Percentiles rank a stretch among this genome's conserved stretches.
Conservation (phyloP, 92 coral and sea anemone species). For the Montipora capitata region DNA sequence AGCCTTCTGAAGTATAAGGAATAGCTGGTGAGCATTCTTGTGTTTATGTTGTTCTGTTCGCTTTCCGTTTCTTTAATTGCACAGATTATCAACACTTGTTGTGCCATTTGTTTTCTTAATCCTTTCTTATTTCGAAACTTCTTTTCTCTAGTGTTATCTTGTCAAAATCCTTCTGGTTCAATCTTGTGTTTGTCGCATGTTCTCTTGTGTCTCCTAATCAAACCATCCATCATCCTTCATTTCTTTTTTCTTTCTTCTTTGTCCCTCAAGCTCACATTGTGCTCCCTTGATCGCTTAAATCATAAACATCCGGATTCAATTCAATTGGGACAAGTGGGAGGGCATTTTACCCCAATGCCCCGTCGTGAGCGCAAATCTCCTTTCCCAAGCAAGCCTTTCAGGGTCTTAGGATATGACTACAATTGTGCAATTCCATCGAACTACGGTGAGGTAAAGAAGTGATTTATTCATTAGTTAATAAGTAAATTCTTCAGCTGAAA, state of each 20-base stretch:
- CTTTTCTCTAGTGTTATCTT: conserved; percentile 15
- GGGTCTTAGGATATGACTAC: neutral
- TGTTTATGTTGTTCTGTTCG: neutral
- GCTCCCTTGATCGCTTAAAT: conserved; percentile 13
- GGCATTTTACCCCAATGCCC: neutral
- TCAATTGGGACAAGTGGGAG: neutral
- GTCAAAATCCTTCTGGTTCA: conserved; percentile 39
- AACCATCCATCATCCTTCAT: conserved; percentile 35
- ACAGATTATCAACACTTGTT: neutral
- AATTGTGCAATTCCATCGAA: neutral
- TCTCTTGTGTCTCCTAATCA: conserved; percentile 45
- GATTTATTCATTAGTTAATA: conserved; percentile 17
- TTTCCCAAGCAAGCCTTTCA: neutral
- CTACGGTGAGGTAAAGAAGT: neutral
- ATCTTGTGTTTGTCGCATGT: conserved; percentile 11
- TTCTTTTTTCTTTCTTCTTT: conserved; percentile 12
- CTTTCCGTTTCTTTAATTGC: neutral
- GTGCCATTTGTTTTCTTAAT: conserved; percentile 20
- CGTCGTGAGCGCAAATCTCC: neutral
- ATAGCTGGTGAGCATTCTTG: neutral
- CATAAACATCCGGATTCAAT: conserved; percentile 27
- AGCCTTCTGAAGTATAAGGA: neutral
- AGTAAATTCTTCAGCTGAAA: conserved; percentile 48
- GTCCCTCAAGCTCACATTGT: conserved; percentile 29
- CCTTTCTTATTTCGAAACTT: conserved; percentile 8